Evolutionary conservation across 2,113 vertebrate species (phyloP).

Genomic region (Tautogolabrus adspersus): DNA sequence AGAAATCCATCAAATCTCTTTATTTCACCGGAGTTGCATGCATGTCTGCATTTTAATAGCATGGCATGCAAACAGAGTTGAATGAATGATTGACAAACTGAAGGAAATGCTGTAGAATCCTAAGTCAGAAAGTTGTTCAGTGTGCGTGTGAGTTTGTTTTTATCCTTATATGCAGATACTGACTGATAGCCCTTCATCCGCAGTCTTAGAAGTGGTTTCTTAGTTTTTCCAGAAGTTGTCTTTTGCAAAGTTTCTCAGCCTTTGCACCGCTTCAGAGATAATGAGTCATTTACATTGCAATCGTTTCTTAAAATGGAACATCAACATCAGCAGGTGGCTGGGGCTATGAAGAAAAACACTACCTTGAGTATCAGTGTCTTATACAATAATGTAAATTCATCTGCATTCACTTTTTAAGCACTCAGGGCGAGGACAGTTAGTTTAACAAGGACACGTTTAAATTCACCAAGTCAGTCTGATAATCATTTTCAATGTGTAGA

Average conservation of each 20-base stretch:
- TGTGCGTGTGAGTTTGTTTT: conserved; percentile 5
- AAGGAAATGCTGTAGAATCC: conserved; percentile 30
- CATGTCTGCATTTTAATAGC: neutral
- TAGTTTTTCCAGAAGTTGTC: conserved; percentile 33
- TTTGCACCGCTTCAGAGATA: conserved; percentile 69
- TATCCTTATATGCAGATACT: conserved; percentile 10
- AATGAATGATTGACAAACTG: conserved; percentile 52
- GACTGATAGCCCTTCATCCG: conserved; percentile 4
- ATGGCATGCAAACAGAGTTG: neutral
- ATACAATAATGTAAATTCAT: conserved; percentile 37
- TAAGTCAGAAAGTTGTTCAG: conserved; percentile 27
- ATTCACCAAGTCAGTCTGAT: too few relatives aligned
- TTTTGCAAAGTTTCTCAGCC: conserved; percentile 62
- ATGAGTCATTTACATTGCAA: conserved; percentile 77
- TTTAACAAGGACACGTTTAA: neutral
- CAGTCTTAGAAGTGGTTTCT: too few relatives aligned
- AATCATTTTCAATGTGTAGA: too few relatives aligned
- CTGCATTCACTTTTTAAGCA: conserved; percentile 15
- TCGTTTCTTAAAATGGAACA: conserved; percentile 50
- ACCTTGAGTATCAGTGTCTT: neutral
- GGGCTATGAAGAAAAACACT: conserved; percentile 60
- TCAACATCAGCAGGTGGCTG: conserved; percentile 57
- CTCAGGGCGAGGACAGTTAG: conserved; percentile 1
- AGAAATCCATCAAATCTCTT: conserved; percentile 3
- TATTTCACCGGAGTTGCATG: conserved; percentile 6